Evolutionary conservation across 2,113 vertebrate genomes (phyloP), one percentile per base, ranked within the genome.

Genomic region (Colaptes auratus): DNA sequence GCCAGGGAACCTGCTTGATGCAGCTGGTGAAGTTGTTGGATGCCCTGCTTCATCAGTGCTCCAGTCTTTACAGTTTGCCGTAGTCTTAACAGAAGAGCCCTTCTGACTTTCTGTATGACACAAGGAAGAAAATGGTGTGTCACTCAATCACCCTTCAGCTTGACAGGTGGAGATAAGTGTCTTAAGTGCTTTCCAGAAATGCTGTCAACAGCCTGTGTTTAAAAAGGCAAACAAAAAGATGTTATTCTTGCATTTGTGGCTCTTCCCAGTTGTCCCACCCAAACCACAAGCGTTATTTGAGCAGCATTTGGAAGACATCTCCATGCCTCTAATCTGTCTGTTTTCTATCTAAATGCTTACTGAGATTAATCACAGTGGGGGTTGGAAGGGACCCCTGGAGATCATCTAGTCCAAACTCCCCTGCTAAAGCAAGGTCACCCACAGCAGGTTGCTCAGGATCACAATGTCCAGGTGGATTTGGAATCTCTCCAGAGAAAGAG

Each of bases 311-410:
- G 48, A 67, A 71, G 36, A 79, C 72, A 55, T 46, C 6, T 52
- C 12, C 13, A 0, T 0, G 4, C 27, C 16, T 64, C 4, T 63
- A 10, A 4, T 33, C 35, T 44, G 25, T n/a, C n/a, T 3, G 0
- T 42, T 72, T 2, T 11, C 10, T 64, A 3, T n/a, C n/a, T 56
- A 28, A 59, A 39, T 23, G 30, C 25, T 89, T 53, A 1, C 15
- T 61, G 59, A 9, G 6, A 11, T 79, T 73, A 48, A 56, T 72
- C 33, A 50, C 21, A 50, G 48, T 50, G 50, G 50, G 12, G 23
- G 50, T 52, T 52, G 50, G 50, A 52, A 25, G 50, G 23, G 23
- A 52, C 12, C 50, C 25, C 23, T 52, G 50, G 50, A 52, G 50
- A 24, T 25, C 23, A 25, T 52, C 48, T 52, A 52, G 50, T 52